Evolutionary conservation across 2,888 invertebrate genomes (phyloP).

Genomic region (Vesta saturnalis): DNA sequence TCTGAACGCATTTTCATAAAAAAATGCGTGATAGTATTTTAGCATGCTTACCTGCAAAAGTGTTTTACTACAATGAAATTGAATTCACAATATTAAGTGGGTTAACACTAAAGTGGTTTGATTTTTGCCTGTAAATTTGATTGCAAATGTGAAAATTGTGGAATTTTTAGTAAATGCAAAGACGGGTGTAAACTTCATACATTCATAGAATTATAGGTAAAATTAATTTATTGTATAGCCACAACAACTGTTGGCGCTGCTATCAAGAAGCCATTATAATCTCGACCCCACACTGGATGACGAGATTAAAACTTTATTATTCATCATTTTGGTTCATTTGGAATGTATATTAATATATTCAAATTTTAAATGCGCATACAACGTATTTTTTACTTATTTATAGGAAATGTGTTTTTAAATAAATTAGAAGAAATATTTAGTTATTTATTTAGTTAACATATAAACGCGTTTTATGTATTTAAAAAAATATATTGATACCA

Average conservation of each 20-base stretch:
- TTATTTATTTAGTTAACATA: too few species aligned
- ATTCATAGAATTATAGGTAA: conserved; percentile 15
- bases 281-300: conserved; percentile 21
- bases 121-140: not conserved
- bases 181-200: conserved; percentile 31
- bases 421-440: too few species aligned
- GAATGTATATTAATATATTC: too few species aligned
- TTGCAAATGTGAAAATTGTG: not conserved
- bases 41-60: conserved; percentile 16
- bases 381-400: too few species aligned
- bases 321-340: not conserved
- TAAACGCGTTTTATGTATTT: too few species aligned
- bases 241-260: conserved; percentile 19
- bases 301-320: conserved; percentile 20
- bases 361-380: too few species aligned
- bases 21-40: conserved; percentile 1
- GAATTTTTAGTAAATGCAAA: conserved; percentile 2
- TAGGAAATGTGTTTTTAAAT: too few species aligned
- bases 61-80: conserved; percentile 4
- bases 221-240: conserved; percentile 13
- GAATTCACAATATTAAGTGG: not conserved
- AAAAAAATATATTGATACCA: too few species aligned
- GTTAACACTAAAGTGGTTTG: not conserved
- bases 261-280: conserved; percentile 19
- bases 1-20: not conserved